Base-by-base conservation (phyloP, 2,113 vertebrate genomes). In the Phasianus colchicus region DNA sequence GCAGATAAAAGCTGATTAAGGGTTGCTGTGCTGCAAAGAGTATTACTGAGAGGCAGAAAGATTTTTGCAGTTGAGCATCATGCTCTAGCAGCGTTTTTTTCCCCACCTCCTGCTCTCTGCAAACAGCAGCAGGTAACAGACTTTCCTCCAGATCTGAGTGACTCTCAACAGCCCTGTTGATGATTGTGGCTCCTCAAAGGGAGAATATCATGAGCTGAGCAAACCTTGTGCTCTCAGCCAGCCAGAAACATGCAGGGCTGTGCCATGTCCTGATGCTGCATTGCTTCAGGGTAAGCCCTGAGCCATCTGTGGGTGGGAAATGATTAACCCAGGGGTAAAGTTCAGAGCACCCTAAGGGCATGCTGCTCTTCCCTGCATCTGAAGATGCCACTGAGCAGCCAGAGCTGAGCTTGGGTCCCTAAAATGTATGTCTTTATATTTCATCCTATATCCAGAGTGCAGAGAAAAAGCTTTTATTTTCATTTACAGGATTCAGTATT, bases 1-100 rank as follows among this genome's bases (percentile, higher is more conserved):
- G 64, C 42, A 64, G 74, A 47, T 55, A 70, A 91, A 65, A 95
- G 91, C 78, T 12, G 92, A 92, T 97, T 91, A 95, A 52, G 79
- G 3, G 6, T 69, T 0, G 2, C 22, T 60, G 69, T 30, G n/a
- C 66, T 67, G n/a, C 11, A 43, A 63, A 52, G 75, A 78, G 88
- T 42, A 38, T 74, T 82, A 69, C 71, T 47, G 67, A 84, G 84
- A 60, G 75, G 32, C 22, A 63, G 45, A 69, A 47, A 83, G 75
- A 50, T 32, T 47, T 47, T 50, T 63, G 65, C 36, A 76, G 74
- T 48, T 1, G 1, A 64, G 57, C 52, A 40, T 71, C 13, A 3
- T 1, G 1, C 16, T 63, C 48, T 17, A 34, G 16, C 7, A 29
- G 32, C 11, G 43, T 11, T 16, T 0, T 10, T 86, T 86, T 89